phyloP scores from a whole-genome alignment of 2,888 invertebrate species.

The Leptopterna dolabrata region DNA sequence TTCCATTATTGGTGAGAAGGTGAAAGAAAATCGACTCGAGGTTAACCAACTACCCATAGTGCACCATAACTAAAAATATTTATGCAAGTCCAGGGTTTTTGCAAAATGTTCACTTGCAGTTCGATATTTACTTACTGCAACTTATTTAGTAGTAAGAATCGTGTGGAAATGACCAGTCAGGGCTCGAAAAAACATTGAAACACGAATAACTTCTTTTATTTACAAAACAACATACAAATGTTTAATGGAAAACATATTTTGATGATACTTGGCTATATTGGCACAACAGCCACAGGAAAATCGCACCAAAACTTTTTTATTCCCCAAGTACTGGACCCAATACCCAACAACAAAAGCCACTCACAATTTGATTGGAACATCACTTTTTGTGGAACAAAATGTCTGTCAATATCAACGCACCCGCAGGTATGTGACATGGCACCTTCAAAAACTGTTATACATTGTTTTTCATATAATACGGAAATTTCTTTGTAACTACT shows the following conservation, averaged over 20 bases:
- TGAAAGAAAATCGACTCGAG: too few relatives aligned
- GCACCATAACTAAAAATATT: too few relatives aligned
- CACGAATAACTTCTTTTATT: conserved; percentile 44
- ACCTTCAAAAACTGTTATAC: too few relatives aligned
- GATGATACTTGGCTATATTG: conserved; percentile 33
- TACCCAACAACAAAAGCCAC: conserved; percentile 5
- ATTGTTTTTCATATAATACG: not conserved
- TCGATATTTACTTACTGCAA: too few relatives aligned
- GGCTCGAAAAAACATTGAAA: not conserved
- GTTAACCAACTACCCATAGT: too few relatives aligned
- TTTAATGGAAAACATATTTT: conserved; percentile 44
- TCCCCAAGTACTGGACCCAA: conserved; percentile 22
- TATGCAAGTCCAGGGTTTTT: too few relatives aligned
- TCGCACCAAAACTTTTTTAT: not conserved
- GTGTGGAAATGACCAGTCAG: too few relatives aligned
- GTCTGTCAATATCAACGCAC: too few relatives aligned
- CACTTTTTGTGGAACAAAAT: not conserved
- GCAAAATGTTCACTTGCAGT: too few relatives aligned
- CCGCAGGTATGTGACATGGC: too few relatives aligned
- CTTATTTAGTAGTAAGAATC: too few relatives aligned
- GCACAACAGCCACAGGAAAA: conserved; percentile 33
- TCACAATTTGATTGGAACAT: not conserved
- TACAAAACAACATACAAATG: conserved; percentile 45
- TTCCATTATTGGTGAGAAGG: too few relatives aligned
- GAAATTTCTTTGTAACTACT: not conserved